Evolutionary conservation across 2,113 vertebrate genomes (phyloP), one percentile per base, ranked within the genome.

Genomic region (Archocentrus centrarchus): DNA sequence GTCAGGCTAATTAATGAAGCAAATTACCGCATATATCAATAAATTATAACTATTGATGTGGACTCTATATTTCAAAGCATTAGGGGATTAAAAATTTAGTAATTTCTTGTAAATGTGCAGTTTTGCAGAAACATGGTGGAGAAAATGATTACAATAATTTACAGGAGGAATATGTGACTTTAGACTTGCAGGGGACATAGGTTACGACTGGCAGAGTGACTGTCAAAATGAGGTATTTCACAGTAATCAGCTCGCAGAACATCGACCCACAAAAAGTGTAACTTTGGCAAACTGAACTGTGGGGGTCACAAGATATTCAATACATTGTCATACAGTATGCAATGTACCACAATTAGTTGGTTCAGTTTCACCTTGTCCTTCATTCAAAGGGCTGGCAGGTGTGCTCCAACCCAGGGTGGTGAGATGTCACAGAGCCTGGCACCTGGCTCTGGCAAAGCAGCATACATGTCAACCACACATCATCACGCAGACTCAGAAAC

Each of bases 401-500:
- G 32, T 32, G 35, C 35, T 59, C 75, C 47, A 53, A 44, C 63
- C 20, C 35, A 17, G 2, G 37, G 61, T 11, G 84, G 57, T 81
- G 63, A 62, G 39, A 63, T 77, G 58, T 50, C 73, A 81, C 64
- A 30, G 58, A 59, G 58, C 2, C 39, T 73, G 9, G 35, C 75
- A 64, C 44, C 27, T 70, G 76, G 76, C 27, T 59, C 59, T 10
- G 35, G 64, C 37, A 70, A 61, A 80, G 47, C 17, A 58, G 6
- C 2, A 5, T 37, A 44, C 22, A 35, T 53, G 30, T 76, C 59
- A 68, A 75, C 53, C 15, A 22, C 41, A 55, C 32, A 55, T 81
- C 73, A 75, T 63, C 53, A 68, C 66, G 60, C 79, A 70, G 35
- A 70, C 37, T 50, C 66, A 70, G 30, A 47, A 70, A 76, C 47